Evolutionary conservation across 2,113 vertebrate species (phyloP), one percentile per base, ranked within the genome.

Genomic region (Rhinolophus sinicus): DNA sequence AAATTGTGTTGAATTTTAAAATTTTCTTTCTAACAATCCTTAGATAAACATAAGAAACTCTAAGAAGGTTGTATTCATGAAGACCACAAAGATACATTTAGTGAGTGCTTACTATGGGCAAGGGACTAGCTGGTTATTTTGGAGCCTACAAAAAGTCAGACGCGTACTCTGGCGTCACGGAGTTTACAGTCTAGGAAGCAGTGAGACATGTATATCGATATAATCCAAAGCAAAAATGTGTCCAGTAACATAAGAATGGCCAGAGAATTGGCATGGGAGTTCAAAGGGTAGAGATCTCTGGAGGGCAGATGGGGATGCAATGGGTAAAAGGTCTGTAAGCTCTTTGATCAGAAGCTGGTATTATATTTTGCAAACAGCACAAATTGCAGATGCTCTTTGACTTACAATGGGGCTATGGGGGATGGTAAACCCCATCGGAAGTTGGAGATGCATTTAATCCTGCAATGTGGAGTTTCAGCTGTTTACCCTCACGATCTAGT

Each of bases 321-420:
- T 54, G 69, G 44, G 83, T 33, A 4, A 50, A 83, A 97, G 75
- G 30, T 18, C 24, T 69, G 26, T 40, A 76, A 52, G 38, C 69
- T 75, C 62, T 94, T 81, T 91, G 85, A 82, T 88, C 28, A 69
- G 86, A 95, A 56, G 38, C 35, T 85, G 56, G 47, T 67, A 19
- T 14, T 58, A 14, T 75, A 11, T 67, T 82, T 90, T 89, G 54
- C 33, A 90, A 91, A 69, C 9, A 14, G 1, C 24, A 64, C 72
- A 77, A 80, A 83, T 62, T 60, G 64, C 58, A 60, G 58, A 40
- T 22, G 80, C 58, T 82, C 26, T 16, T 30, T 28, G 8, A 26
- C 21, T 58, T 80, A 58, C 22, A 35, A 44, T 82, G 38, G 58
- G 10, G 28, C 44, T 30, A 19, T 21, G 35, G 44, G 58, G 38